Conservation (phyloP, 2,113 vertebrate genomes). For the Setophaga coronata region DNA sequence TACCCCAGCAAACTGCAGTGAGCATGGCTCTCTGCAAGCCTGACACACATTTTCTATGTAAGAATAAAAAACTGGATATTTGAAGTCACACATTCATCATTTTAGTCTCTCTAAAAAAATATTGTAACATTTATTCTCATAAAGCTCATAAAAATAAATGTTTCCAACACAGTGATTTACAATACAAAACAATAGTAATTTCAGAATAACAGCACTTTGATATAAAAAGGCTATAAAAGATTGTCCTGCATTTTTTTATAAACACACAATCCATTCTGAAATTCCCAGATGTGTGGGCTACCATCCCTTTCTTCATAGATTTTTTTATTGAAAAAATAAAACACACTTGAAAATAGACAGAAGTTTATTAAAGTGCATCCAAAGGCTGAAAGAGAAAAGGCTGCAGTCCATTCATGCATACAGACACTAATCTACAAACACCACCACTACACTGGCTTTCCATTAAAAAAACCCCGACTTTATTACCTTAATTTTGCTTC, state of each 20-base stretch:
- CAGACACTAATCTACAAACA: neutral
- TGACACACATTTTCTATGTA: neutral
- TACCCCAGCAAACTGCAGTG: neutral
- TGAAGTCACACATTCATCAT: neutral
- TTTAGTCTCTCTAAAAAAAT: neutral
- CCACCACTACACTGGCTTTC: neutral
- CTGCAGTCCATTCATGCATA: neutral
- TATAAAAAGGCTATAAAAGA: neutral
- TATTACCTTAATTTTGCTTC: neutral
- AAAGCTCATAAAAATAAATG: slow-evolving; percentile 8
- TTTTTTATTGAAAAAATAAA: no score
- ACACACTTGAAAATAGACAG: neutral
- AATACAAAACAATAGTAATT: neutral
- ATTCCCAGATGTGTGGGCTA: neutral
- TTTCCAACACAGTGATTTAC: neutral
- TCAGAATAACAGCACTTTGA: neutral
- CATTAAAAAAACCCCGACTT: neutral
- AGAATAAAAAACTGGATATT: neutral
- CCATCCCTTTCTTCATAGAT: neutral
- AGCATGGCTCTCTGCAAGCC: neutral
- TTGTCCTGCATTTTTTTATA: neutral
- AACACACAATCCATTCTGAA: neutral
- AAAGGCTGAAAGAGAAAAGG: neutral
- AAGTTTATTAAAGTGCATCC: neutral
- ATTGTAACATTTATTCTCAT: neutral